Evolutionary conservation across 37 sponge, comb jelly and placozoan genomes (phyloP), one percentile per base, ranked within the genome.

Genomic region (Hormiphora californensis): DNA sequence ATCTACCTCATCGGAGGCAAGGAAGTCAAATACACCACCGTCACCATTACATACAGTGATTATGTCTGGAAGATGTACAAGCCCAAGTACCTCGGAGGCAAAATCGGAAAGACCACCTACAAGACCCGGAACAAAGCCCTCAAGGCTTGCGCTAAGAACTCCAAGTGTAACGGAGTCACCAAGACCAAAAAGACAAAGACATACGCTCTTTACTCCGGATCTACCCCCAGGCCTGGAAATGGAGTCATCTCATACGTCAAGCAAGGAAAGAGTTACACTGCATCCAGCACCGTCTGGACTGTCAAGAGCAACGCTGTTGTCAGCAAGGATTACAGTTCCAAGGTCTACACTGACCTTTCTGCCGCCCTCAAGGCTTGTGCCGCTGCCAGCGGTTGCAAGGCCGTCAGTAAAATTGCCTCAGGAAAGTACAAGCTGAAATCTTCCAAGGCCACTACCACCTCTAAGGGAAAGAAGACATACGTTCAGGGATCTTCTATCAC

Each of bases 341-440:
- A 30, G 61, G n/a, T 57, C 61, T 57, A 57, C 61, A 57, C 61
- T 15, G n/a, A 25, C 23, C n/a, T 23, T 28, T 23, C n/a, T 12
- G 27, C 30, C 61, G 61, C 61, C 7, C 61, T 57, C 30, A 57
- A 57, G 61, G 61, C 61, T 4, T 57, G 61, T 57, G 61, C 61
- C 27, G 61, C 17, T 57, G 7, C n/a, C 5, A 28, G 30, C 9
- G 61, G 61, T 12, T 57, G 61, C 27, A 57, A 19, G 61, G 61
- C 30, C 5, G 61, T 57, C 17, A 57, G 30, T 30, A 57, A 57
- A 30, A 28, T 28, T 30, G 61, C 30, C 7, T 57, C 61, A 5
- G 61, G 61, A 57, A 12, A 57, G 30, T 57, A 28, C 61, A 5
- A 30, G 27, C 61, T 57, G 61, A 57, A 30, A 57, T 23, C 30